These are phyloP conservation scores for Bombus turneri DNA, from an alignment of 1,140 invertebrate genomes.

Conservation along the genomic window DNA sequence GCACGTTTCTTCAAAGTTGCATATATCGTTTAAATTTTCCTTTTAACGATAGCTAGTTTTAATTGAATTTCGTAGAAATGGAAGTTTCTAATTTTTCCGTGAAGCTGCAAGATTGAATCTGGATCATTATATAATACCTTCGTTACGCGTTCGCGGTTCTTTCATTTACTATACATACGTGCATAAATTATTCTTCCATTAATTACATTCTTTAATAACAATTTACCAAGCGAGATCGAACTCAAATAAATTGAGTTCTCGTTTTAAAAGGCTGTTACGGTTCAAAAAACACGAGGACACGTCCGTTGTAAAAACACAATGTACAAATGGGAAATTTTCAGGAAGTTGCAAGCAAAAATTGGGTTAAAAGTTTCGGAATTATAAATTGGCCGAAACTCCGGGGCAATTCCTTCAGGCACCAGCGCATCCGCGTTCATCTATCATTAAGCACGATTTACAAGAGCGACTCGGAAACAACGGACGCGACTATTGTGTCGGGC, in stretches of 20 bases:
- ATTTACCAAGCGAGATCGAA: neutral
- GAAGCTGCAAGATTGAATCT: no score
- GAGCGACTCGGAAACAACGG: neutral
- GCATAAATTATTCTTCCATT: neutral
- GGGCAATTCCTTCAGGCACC: neutral
- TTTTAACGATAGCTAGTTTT: no score
- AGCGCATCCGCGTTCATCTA: conserved; percentile 5
- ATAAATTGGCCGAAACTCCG: conserved; percentile 11
- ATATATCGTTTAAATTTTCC: no score
- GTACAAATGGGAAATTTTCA: neutral
- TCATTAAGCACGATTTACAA: conserved; percentile 14
- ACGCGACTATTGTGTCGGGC: neutral
- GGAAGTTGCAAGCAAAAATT: neutral
- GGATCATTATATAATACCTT: no score
- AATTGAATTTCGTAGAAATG: no score
- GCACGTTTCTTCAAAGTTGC: no score
- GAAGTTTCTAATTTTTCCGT: no score
- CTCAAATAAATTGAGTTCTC: neutral
- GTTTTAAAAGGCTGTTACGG: no score
- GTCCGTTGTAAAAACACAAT: neutral
- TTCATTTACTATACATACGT: neutral
- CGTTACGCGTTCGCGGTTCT: no score
- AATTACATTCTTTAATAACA: neutral
- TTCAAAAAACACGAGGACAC: neutral
- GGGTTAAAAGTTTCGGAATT: conserved; percentile 30